Evolutionary conservation across 1,140 invertebrate species (phyloP), one percentile per base, ranked within the genome.

Genomic region (Aphaenogaster floridana): DNA sequence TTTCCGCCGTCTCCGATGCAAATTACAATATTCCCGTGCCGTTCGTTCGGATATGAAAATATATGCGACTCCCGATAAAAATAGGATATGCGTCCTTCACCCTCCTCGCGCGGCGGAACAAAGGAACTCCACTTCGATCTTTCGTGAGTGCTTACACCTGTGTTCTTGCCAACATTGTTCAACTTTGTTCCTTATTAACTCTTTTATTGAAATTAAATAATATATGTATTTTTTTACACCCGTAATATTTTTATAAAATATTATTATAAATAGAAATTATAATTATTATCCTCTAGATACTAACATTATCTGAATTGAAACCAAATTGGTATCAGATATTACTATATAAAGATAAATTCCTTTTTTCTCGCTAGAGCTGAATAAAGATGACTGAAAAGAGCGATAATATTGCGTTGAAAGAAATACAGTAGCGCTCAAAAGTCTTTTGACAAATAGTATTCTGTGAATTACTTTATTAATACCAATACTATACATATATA

Each of bases 11-110:
- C 92, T 94, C 87, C 90, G 76, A 95, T 95, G 95, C 93, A 95
- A 95, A 95, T 95, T 95, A 94, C 94, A 95, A 95, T 95, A 95
- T 95, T 95, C 93, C 94, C 93, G 90, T 88, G 92, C 87, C 89
- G 84, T 92, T 95, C 92, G 91, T 93, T 94, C 91, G 93, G 92
- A 94, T 94, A 93, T 92, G 94, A 95, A 95, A 94, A 95, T 95
- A 93, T 95, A 95, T 94, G 93, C 91, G 91, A 90, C 88, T 93
- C 68, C 87, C 88, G 92, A 94, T 95, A 91, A 93, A 95, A 95
- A 94, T 94, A 94, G 90, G 90, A 92, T 69, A 69, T 45, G 45
- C 78, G 9, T 84, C 50, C 15, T 57, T 76, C 74, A 64, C 61
- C 17, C 61, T 48, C 21, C 64, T 39, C 61, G 13, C 48, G 8